Base-by-base conservation (phyloP, 2,113 vertebrate species). In the Rhinoderma darwinii region DNA sequence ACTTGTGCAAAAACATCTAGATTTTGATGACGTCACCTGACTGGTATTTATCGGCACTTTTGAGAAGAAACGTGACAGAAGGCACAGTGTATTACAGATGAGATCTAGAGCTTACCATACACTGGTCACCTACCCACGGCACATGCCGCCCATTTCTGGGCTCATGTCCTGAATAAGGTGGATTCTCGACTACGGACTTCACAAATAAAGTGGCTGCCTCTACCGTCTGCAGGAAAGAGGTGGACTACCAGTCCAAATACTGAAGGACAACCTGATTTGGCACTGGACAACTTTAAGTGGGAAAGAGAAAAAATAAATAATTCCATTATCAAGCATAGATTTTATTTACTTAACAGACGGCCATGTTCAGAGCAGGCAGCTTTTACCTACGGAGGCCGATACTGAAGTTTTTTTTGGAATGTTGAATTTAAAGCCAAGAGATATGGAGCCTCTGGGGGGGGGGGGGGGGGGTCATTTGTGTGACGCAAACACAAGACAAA, bases 41-140 rank as follows among this genome's bases (percentile, higher is more conserved):
- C 72, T 44, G 54, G 1, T 20, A 1, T 86, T 90, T 68, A 88
- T 73, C 89, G 90, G 90, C 88, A 90, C 80, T 87, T 89, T 90
- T 83, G 84, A 43, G 43, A 86, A 88, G 0, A 89, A 91, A 92
- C 90, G 89, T 50, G 90, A 90, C 15, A 86, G 84, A 89, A 92
- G 90, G 86, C 89, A 90, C 90, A 86, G 88, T 88, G 77, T 59
- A 82, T 59, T 32, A 79, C 22, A 14, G 50, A 39, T 32, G 77
- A 6, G 20, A 25, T 4, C 68, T 72, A 30, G 18, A 27, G 9
- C 56, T 20, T 35, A 32, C 63, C 63, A 68, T 68, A 68, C 30
- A 32, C 63, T 37, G 68, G 32, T 39, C 68, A 39, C 68, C 68
- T 72, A 39, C 68, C 68, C 35, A 37, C 6, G 27, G 8, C 18